Base-by-base conservation (phyloP, 2,113 vertebrate genomes). In the Machaerirhynchus nigripectus region DNA sequence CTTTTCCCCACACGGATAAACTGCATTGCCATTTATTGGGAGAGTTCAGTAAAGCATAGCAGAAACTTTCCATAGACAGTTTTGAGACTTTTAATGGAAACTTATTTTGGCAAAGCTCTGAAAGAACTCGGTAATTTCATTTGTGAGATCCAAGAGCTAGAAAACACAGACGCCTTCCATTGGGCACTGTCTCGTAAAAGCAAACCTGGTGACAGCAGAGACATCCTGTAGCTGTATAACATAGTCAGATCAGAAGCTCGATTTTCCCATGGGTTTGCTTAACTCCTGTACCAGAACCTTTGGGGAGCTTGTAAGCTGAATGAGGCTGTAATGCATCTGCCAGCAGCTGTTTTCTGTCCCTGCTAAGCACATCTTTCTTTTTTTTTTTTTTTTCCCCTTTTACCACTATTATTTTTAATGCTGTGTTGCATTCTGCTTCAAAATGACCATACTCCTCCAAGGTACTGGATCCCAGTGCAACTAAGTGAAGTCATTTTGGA, bases 301-400 rank as follows among this genome's bases (percentile, higher is more conserved):
- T 79, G 40, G 59, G 57, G 52, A 93, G 20, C 46, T 67, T 88
- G 46, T 68, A 77, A 87, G 71, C 60, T 47, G 44, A 64, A 35
- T 44, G 77, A 7, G 3, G 35, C 84, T 82, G 35, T 86, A 91
- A 94, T 73, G 33, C 27, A 61, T 93, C 78, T 86, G 56, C 56
- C 71, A 94, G 82, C 81, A 95, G 89, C 68, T 94, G 84, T 18
- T 93, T 94, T 94, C 69, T 64, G n/a, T 89, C 57, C 28, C n/a
- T 39, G 75, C 31, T 84, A 81, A 92, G n/a, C 10, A 28, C 13
- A 9, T 65, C 35, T 73, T 67, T 65, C 4, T 37, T 65, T 22
- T 17, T 44, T 52, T 31, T 53, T 31, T 57, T 21, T 33, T 31
- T 15, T 21, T 27, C n/a, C 14, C 3, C 28, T 85, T 78, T 82